These are phyloP conservation scores for Myotis brandtii DNA, from an alignment of 2,113 vertebrate genomes.

Conservation along the genomic window DNA sequence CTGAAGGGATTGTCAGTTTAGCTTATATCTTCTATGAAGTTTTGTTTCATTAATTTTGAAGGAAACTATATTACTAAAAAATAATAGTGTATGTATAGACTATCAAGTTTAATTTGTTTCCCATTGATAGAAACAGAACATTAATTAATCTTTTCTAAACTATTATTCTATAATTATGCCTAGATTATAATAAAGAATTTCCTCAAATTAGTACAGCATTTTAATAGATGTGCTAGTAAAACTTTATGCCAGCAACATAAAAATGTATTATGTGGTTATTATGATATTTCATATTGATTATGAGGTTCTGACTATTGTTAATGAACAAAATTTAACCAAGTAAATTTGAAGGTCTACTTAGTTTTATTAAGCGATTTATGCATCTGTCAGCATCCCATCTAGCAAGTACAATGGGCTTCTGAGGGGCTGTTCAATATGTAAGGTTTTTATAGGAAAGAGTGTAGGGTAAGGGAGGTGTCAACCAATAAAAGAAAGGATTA, in stretches of 20 bases:
- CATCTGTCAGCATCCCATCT: neutral
- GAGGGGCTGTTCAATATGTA: neutral
- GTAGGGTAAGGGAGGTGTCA: neutral
- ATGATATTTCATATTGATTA: neutral
- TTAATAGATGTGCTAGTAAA: neutral
- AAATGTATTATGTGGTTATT: neutral
- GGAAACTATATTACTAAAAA: neutral
- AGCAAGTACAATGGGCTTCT: neutral
- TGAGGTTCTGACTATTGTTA: neutral
- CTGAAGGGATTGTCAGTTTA: neutral
- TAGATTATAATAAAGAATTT: neutral
- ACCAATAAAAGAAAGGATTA: neutral
- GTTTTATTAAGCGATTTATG: neutral
- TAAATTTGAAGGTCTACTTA: neutral
- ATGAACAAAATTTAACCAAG: neutral
- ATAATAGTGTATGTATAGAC: neutral
- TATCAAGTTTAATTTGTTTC: neutral
- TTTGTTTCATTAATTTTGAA: neutral
- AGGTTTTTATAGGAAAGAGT: neutral
- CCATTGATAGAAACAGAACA: neutral
- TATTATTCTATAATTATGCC: neutral
- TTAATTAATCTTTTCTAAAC: neutral
- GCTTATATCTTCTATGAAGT: neutral
- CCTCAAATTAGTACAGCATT: neutral
- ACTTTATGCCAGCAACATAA: neutral